phyloP scores from a whole-genome alignment of 2,113 vertebrate species.

The Gymnobelideus leadbeateri region DNA sequence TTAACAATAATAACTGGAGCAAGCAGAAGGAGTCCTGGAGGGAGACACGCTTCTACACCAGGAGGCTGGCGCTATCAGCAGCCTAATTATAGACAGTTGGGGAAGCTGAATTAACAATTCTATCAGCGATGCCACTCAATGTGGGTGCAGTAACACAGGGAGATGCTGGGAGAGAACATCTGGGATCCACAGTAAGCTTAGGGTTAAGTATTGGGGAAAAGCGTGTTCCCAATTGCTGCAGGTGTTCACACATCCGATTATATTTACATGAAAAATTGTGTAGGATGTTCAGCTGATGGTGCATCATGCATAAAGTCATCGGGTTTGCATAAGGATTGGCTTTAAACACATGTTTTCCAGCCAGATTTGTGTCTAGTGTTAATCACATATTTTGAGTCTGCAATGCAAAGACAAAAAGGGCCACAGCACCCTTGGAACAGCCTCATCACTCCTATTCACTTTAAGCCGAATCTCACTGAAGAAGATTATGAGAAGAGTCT shows the following conservation, averaged over 20 bases:
- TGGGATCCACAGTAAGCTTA: constrained; percentile 1
- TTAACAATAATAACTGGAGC: background rate
- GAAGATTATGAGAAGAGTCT: background rate
- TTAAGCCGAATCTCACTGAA: background rate
- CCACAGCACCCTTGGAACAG: background rate
- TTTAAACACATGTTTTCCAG: constrained; percentile 3
- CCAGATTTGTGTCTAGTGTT: constrained; percentile 2
- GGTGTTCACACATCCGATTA: constrained; percentile 8
- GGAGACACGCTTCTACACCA: background rate
- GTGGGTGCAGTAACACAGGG: background rate
- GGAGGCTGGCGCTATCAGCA: background rate
- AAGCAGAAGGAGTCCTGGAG: background rate
- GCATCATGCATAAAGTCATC: constrained; percentile 1
- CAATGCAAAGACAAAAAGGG: background rate
- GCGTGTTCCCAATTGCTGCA: background rate
- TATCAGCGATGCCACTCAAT: background rate
- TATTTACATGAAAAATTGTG: constrained; percentile 7
- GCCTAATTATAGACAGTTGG: background rate
- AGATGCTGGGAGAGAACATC: background rate
- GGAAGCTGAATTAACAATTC: constrained; percentile 6
- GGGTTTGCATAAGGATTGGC: constrained; percentile 5
- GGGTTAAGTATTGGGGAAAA: background rate
- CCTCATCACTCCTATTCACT: constrained; percentile 5
- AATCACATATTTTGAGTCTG: constrained; percentile 9
- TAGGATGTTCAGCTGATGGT: background rate